Percentiles rank a stretch among this genome's conserved stretches.
Conservation (phyloP, 2,888 invertebrate genomes). For the Meteorus cinctellus region DNA sequence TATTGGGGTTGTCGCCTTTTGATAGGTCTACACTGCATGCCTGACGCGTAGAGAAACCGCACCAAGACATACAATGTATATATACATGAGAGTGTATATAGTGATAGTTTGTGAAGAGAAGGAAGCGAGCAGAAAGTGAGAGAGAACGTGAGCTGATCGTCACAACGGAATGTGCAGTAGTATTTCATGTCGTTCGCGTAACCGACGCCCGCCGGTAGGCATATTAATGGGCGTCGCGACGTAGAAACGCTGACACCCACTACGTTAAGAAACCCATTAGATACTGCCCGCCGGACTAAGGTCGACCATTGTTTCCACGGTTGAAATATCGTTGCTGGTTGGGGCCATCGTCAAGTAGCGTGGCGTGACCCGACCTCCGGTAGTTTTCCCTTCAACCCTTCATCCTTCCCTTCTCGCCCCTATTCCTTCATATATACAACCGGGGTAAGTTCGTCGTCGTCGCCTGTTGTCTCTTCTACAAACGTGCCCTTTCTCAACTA, state of each 20-base stretch:
- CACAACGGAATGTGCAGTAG: constrained; percentile 63
- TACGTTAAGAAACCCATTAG: constrained; percentile 64
- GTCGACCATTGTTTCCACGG: constrained; percentile 54
- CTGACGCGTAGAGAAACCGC: constrained; percentile 1
- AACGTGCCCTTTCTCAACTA: neutral
- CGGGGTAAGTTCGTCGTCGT: neutral
- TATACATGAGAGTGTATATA: constrained; percentile 1
- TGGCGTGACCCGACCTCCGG: constrained; percentile 49
- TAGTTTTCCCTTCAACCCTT: constrained; percentile 20
- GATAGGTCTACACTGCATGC: constrained; percentile 17
- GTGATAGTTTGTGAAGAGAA: constrained; percentile 16
- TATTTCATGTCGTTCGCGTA: constrained; percentile 63
- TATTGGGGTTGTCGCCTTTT: constrained; percentile 17
- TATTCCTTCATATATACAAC: constrained; percentile 1
- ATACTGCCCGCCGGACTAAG: constrained; percentile 58
- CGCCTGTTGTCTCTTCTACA: constrained; percentile 16
- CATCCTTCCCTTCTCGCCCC: neutral
- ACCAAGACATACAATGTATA: neutral
- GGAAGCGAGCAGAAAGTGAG: constrained; percentile 23
- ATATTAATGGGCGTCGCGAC: constrained; percentile 61
- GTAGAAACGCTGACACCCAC: constrained; percentile 59
- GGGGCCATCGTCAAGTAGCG: constrained; percentile 48
- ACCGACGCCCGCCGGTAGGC: constrained; percentile 54
- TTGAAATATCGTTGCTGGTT: constrained; percentile 43
- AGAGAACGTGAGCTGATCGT: constrained; percentile 48